These are phyloP conservation scores for Novumbra hubbsi DNA, from an alignment of 2,797 vertebrate species.

Conservation along the genomic window DNA sequence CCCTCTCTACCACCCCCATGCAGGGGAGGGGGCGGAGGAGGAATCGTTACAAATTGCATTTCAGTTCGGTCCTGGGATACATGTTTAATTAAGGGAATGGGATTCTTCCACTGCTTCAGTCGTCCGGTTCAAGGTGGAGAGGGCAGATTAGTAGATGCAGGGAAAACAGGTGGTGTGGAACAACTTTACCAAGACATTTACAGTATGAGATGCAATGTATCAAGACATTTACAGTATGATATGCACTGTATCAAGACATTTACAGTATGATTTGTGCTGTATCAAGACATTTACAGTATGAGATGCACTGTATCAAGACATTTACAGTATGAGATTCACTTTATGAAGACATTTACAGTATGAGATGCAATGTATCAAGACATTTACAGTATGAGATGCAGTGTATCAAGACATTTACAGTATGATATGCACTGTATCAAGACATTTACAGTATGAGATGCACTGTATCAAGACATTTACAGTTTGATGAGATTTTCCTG, in stretches of 20 bases:
- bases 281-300: neutral
- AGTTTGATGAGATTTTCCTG: too few species aligned
- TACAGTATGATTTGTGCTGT: neutral
- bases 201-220: neutral
- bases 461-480: too few species aligned
- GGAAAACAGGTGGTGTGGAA: neutral
- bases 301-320: too few species aligned
- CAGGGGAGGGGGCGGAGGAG: conserved; percentile 23
- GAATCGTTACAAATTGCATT: conserved; percentile 77
- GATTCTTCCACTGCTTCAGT: conserved; percentile 51
- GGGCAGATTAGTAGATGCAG: conserved; percentile 29
- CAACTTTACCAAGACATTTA: neutral
- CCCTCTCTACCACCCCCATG: conserved; percentile 58
- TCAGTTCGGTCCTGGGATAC: conserved; percentile 61
- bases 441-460: neutral
- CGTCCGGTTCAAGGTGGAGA: conserved; percentile 40
- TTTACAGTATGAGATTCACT: too few species aligned
- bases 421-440: neutral
- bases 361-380: neutral
- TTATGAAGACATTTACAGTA: too few species aligned
- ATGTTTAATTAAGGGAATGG: conserved; percentile 76
- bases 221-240: neutral
- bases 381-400: neutral
- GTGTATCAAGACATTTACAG: too few species aligned
- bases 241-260: too few species aligned